Percentiles rank a stretch among this genome's conserved stretches.
Conservation (phyloP, 2,113 vertebrate genomes). For the Poeciliopsis retropinna region DNA sequence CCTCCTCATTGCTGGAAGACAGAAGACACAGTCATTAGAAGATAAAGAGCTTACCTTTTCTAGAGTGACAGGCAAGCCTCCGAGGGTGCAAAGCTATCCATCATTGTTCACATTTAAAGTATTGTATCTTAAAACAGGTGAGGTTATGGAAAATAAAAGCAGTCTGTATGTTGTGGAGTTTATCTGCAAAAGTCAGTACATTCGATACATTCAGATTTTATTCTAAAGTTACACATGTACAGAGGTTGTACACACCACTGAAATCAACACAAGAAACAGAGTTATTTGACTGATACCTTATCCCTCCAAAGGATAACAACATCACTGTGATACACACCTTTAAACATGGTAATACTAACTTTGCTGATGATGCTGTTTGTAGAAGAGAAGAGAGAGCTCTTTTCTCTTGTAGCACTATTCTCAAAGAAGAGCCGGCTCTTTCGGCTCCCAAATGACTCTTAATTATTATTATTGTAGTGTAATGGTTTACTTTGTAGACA, state of each 20-base stretch:
- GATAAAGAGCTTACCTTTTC: slow-evolving; percentile 64
- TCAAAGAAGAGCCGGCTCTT: too few species aligned
- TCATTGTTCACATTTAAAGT: slow-evolving; percentile 58
- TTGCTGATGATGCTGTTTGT: too few species aligned
- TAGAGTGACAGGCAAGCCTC: slow-evolving; percentile 62
- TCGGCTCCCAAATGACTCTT: too few species aligned
- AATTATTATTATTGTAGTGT: too few species aligned
- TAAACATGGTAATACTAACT: too few species aligned
- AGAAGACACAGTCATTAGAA: slow-evolving; percentile 55
- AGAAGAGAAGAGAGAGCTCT: too few species aligned
- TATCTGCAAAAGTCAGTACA: slow-evolving; percentile 5
- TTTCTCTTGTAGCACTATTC: too few species aligned
- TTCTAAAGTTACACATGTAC: not conserved
- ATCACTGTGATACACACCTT: too few species aligned
- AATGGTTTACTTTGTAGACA: too few species aligned
- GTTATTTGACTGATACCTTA: too few species aligned
- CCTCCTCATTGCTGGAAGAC: slow-evolving; percentile 25
- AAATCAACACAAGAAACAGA: not conserved
- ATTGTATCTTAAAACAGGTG: slow-evolving; percentile 45
- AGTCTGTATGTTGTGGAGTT: not conserved
- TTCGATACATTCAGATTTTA: not conserved
- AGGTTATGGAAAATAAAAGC: slow-evolving; percentile 4
- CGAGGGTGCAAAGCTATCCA: slow-evolving; percentile 46
- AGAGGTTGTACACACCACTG: not conserved
- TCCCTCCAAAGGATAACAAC: too few species aligned